These are phyloP conservation scores for Gnathonemus longibarbis DNA, from an alignment of 2,113 vertebrate genomes.

Conservation along the genomic window DNA sequence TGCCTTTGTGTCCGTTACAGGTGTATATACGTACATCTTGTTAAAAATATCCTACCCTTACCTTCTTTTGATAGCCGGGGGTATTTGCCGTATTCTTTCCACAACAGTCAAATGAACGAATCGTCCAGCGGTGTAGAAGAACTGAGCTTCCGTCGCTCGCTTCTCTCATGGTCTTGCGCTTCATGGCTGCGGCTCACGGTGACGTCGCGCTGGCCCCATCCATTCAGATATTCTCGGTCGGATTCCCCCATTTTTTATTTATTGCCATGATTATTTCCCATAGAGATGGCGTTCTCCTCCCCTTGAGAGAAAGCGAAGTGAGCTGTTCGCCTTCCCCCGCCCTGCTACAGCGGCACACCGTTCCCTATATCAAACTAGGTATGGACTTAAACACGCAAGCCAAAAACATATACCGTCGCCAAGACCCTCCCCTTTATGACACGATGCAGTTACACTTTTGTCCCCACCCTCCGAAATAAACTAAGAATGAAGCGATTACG, in stretches of 20 bases:
- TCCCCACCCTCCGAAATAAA: constrained; percentile 51
- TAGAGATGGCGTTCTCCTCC: constrained; percentile 45
- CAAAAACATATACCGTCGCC: constrained; percentile 61
- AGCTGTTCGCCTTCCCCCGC: constrained; percentile 32
- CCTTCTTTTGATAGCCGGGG: constrained; percentile 32
- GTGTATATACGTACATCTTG: background rate
- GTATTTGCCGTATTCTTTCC: constrained; percentile 27
- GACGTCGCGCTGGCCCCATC: constrained; percentile 70
- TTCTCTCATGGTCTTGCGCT: constrained; percentile 55
- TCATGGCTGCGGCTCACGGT: constrained; percentile 64
- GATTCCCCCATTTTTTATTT: constrained; percentile 52
- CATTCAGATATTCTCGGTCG: constrained; percentile 66
- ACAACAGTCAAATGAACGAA: constrained; percentile 32
- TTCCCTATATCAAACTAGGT: constrained; percentile 42
- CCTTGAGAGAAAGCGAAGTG: constrained; percentile 34
- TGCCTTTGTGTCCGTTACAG: background rate
- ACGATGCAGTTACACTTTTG: constrained; percentile 48
- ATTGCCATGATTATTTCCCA: constrained; percentile 55
- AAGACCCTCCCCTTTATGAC: constrained; percentile 61
- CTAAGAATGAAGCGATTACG: constrained; percentile 16
- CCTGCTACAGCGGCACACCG: constrained; percentile 25
- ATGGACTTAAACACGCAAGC: constrained; percentile 52
- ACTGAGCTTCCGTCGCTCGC: constrained; percentile 53
- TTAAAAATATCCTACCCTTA: constrained; percentile 48
- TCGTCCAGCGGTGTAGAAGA: constrained; percentile 33